These are phyloP conservation scores for Esperia sulphurella DNA, from an alignment of 2,888 invertebrate genomes.

Conservation along the genomic window DNA sequence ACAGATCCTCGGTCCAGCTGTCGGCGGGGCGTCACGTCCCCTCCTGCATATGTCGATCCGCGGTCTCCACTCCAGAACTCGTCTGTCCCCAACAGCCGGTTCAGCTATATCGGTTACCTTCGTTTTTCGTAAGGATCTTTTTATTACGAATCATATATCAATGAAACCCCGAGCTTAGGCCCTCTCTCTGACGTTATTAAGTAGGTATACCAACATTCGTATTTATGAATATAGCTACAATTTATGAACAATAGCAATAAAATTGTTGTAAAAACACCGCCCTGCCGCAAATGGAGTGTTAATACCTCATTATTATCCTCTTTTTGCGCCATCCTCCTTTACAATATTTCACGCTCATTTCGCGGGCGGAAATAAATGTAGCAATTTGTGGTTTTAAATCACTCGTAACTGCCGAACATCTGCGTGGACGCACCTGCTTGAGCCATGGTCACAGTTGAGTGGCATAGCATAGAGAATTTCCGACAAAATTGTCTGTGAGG, in stretches of 20 bases:
- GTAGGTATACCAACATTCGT: no score
- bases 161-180: no score
- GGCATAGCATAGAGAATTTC: constrained; percentile 2
- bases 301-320: constrained; percentile 2
- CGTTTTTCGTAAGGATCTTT: no score
- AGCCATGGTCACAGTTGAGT: constrained; percentile 1
- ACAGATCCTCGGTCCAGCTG: no score
- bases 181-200: no score
- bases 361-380: constrained; percentile 29
- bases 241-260: not conserved
- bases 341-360: constrained; percentile 33
- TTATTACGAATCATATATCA: no score
- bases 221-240: not conserved
- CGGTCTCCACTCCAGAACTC: no score
- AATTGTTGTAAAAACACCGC: not conserved
- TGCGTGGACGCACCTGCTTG: constrained; percentile 42
- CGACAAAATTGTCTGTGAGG: not conserved
- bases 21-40: no score
- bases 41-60: no score
- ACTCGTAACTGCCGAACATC: constrained; percentile 35
- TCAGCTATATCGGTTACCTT: no score
- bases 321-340: not conserved
- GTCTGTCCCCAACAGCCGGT: no score
- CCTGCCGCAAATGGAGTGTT: not conserved
- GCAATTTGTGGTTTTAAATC: constrained; percentile 59